These are phyloP conservation scores for Cyrtorhinus lividipennis DNA, from an alignment of 1,140 invertebrate genomes.

Conservation along the genomic window DNA sequence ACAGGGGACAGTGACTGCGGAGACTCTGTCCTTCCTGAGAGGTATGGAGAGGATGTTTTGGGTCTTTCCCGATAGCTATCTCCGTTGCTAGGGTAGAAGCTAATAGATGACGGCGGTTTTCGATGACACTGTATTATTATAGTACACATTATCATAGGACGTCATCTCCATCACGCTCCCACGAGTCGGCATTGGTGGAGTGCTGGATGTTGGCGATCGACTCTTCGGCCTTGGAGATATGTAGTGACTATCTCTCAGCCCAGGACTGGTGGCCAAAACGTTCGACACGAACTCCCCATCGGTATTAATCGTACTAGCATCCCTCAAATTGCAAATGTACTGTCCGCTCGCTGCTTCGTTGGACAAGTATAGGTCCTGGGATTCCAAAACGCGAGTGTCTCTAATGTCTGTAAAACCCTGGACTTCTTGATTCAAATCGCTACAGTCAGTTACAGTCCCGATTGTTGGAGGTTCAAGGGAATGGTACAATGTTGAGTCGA, in stretches of 20 bases:
- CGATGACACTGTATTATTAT: neutral
- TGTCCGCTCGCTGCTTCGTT: neutral
- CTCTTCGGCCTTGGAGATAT: neutral
- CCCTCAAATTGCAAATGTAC: constrained; percentile 6
- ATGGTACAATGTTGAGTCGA: too few species aligned
- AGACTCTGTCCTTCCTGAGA: neutral
- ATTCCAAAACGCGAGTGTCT: neutral
- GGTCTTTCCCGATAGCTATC: neutral
- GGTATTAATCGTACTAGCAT: constrained; percentile 9
- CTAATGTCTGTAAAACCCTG: neutral
- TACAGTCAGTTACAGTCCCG: neutral
- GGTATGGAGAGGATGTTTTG: constrained; percentile 10
- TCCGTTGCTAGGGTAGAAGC: neutral
- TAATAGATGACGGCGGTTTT: neutral
- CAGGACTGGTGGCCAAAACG: constrained; percentile 5
- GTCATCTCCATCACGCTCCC: too few species aligned
- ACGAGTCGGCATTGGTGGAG: too few species aligned
- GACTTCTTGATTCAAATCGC: neutral
- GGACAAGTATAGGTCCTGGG: neutral
- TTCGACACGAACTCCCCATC: constrained; percentile 9
- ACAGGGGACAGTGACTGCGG: neutral
- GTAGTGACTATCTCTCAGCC: constrained; percentile 3
- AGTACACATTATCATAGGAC: neutral
- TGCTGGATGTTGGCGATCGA: neutral
- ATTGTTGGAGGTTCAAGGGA: too few species aligned